Percentiles rank a stretch among this genome's conserved stretches.
phyloP scores from a whole-genome alignment of 2,113 vertebrate species.

The Meles meles region DNA sequence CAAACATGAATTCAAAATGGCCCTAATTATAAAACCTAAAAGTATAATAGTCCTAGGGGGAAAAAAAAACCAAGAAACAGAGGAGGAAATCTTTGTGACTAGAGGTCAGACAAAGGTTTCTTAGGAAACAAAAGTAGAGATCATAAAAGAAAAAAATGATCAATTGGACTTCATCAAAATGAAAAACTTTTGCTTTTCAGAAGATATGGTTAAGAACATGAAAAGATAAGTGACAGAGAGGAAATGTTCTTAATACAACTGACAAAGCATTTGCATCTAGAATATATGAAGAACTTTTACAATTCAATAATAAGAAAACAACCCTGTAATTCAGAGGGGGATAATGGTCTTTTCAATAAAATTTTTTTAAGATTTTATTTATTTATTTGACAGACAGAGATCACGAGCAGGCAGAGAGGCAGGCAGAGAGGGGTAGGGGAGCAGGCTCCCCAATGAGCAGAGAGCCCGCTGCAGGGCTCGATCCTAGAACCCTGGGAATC shows the following conservation, averaged over 20 bases:
- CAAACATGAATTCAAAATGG: not conserved
- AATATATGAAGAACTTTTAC: not conserved
- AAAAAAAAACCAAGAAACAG: not conserved
- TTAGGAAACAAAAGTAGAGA: not conserved
- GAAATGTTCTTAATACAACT: not conserved
- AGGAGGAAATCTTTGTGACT: not conserved
- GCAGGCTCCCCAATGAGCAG: too few relatives aligned
- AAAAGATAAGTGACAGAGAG: not conserved
- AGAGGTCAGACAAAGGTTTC: not conserved
- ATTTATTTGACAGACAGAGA: too few relatives aligned
- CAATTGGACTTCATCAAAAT: not conserved
- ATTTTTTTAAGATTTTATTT: too few relatives aligned
- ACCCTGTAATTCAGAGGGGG: not conserved
- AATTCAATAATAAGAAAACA: not conserved
- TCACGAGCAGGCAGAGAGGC: too few relatives aligned
- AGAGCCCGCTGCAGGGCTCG: too few relatives aligned
- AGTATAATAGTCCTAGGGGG: not conserved
- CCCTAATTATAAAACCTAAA: not conserved
- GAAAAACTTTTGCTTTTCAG: not conserved
- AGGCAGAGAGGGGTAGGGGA: too few relatives aligned
- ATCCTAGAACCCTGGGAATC: too few relatives aligned
- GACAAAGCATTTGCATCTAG: not conserved
- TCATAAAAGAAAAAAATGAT: not conserved
- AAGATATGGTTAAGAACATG: not conserved
- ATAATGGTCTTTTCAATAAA: not conserved